These are phyloP conservation scores for Brachyhypopomus occidentalis DNA, from an alignment of 2,113 vertebrate species.

Conservation along the genomic window DNA sequence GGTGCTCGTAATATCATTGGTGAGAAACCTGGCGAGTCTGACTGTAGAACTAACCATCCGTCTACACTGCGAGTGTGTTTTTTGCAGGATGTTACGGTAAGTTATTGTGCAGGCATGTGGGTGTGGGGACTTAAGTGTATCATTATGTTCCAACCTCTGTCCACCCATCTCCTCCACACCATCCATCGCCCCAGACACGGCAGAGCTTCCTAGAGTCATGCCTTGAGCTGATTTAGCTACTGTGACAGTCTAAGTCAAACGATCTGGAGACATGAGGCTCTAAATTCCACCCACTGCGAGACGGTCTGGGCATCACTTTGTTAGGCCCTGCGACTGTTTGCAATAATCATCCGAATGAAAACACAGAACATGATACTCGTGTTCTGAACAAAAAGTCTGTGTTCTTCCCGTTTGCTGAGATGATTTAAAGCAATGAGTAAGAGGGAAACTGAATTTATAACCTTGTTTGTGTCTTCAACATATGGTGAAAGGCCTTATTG, in stretches of 20 bases:
- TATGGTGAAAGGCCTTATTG: not conserved
- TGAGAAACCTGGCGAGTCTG: not conserved
- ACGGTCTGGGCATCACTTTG: constrained; percentile 52
- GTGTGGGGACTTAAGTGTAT: constrained; percentile 15
- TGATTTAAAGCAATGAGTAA: constrained; percentile 17
- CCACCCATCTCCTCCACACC: constrained; percentile 6
- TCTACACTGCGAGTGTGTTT: not conserved
- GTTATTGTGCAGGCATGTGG: constrained; percentile 6
- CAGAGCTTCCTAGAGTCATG: constrained; percentile 59
- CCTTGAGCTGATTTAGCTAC: constrained; percentile 65
- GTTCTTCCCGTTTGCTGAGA: constrained; percentile 1
- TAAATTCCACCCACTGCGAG: constrained; percentile 13
- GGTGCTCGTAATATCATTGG: too few relatives aligned
- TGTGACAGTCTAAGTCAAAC: constrained; percentile 69
- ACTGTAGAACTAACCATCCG: constrained; percentile 27
- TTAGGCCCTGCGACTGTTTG: constrained; percentile 66
- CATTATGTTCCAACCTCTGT: constrained; percentile 24
- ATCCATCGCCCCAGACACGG: constrained; percentile 15
- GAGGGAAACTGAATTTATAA: constrained; percentile 32
- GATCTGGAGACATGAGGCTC: constrained; percentile 52
- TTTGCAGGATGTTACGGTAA: not conserved
- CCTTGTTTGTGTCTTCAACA: constrained; percentile 24
- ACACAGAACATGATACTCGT: constrained; percentile 64
- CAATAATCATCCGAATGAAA: constrained; percentile 68
- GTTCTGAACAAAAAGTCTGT: not conserved